These are phyloP conservation scores for Cyprinodon brontotheroides DNA, from an alignment of 2,113 vertebrate species.

Conservation along the genomic window DNA sequence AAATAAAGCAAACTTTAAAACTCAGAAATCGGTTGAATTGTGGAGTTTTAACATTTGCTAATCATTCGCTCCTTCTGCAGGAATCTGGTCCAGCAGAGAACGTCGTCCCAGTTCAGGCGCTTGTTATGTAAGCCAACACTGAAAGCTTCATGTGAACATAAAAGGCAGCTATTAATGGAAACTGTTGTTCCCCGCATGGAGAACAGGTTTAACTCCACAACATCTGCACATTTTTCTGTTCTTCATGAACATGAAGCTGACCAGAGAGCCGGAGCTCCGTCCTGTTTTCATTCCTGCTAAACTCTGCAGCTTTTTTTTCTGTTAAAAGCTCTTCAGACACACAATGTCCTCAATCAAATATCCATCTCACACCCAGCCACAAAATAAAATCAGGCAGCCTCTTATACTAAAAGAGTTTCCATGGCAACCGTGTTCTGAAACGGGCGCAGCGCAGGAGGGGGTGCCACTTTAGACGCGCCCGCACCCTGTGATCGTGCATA, in stretches of 20 bases:
- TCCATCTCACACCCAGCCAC: conserved; percentile 11
- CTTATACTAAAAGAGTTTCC: conserved; percentile 46
- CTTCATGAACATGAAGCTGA: background rate
- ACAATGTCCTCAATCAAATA: conserved; percentile 15
- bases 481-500: conserved; percentile 44
- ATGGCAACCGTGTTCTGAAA: conserved; percentile 52
- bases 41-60: too few species aligned
- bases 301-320: conserved; percentile 4
- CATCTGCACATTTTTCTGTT: background rate
- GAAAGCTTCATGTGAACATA: background rate
- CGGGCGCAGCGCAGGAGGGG: background rate
- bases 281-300: background rate
- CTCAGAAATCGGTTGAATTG: too few species aligned
- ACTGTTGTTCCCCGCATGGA: background rate
- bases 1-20: too few species aligned
- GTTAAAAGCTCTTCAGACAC: conserved; percentile 25
- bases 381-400: conserved; percentile 22
- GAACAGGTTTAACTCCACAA: background rate
- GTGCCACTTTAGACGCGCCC: conserved; percentile 18
- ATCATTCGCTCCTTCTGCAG: too few species aligned
- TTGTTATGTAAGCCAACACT: background rate
- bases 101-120: background rate
- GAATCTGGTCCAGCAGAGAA: background rate
- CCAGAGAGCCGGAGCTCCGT: background rate
- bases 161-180: background rate